phyloP scores from a whole-genome alignment of 2,888 invertebrate species.

The Himalopsyche anomala region DNA sequence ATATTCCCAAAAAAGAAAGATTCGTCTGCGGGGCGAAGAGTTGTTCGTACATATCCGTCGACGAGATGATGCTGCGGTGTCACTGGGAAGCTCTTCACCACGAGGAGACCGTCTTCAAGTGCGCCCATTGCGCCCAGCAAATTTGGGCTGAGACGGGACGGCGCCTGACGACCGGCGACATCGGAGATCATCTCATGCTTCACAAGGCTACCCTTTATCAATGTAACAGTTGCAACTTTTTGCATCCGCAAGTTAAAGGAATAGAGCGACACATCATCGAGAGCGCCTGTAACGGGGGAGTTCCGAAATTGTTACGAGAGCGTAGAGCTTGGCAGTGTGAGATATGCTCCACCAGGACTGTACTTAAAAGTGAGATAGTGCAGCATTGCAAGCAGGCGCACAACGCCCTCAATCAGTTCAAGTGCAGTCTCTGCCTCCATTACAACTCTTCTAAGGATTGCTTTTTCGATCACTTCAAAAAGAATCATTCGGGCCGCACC shows the following conservation, averaged over 20 bases:
- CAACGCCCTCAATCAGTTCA: constrained; percentile 81
- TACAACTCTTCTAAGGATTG: constrained; percentile 76
- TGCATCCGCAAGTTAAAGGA: constrained; percentile 79
- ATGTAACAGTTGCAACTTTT: constrained; percentile 82
- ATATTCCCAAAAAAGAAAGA: constrained; percentile 77
- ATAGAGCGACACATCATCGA: constrained; percentile 83
- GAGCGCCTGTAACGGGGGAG: constrained; percentile 63
- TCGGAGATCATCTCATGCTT: constrained; percentile 84
- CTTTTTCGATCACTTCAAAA: constrained; percentile 79
- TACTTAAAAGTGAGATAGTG: constrained; percentile 72
- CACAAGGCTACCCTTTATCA: constrained; percentile 85
- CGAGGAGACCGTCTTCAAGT: constrained; percentile 78
- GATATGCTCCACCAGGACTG: constrained; percentile 72
- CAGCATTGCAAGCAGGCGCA: constrained; percentile 80
- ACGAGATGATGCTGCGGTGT: constrained; percentile 83
- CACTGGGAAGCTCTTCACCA: constrained; percentile 85
- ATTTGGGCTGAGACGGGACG: constrained; percentile 73
- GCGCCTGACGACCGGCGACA: constrained; percentile 77
- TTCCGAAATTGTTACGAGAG: constrained; percentile 29
- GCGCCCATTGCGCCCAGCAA: constrained; percentile 83
- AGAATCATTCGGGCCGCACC: constrained; percentile 75
- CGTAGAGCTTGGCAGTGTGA: constrained; percentile 76
- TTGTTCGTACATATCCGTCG: constrained; percentile 84
- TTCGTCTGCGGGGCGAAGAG: constrained; percentile 84
- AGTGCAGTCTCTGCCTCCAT: constrained; percentile 80